Evolutionary conservation across 2,888 invertebrate species (phyloP), one percentile per base, ranked within the genome.

Genomic region (Diabrotica balteata): DNA sequence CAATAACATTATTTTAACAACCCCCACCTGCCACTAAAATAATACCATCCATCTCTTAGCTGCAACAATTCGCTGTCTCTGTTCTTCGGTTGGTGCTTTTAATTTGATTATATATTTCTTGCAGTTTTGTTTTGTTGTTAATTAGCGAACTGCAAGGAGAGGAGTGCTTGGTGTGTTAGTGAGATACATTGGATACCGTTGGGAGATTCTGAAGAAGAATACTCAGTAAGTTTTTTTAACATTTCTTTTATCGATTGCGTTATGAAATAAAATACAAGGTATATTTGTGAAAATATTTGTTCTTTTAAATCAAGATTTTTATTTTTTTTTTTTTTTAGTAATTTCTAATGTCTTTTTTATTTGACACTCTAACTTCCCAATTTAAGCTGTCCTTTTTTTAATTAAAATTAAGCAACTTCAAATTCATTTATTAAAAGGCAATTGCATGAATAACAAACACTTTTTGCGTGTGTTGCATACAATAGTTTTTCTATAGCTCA

Each of bases 51-150:
- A 9, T 60, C 60, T 60, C 60, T 60, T 43, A 44, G 9, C 44
- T 51, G 17, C 7, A 17, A 51, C 11, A 51, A 51, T 51, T 17
- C 22, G 42, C 60, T 44, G 10, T 60, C 60, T 50, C 50, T 60
- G 32, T 60, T 51, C 4, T 42, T 60, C 44, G 60, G 7, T 11
- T 44, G 17, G 7, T 60, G 44, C 32, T 60, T 49, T 60, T 50
- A 60, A 50, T 51, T 60, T 51, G 60, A 51, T 60, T 60, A 60
- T 60, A 60, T 60, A 60, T 60, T 60, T 60, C 51, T 50, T 60
- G 51, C 51, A 43, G 17, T n/a, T 4, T 9, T 44, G 44, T 60
- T 60, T 51, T 60, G 46, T 60, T 43, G 43, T 60, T 60, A 60
- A 60, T 60, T 50, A 43, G 7, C 17, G 49, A 32, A 32, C 32